phyloP scores from a whole-genome alignment of 2,113 vertebrate species.

The Gobius niger region DNA sequence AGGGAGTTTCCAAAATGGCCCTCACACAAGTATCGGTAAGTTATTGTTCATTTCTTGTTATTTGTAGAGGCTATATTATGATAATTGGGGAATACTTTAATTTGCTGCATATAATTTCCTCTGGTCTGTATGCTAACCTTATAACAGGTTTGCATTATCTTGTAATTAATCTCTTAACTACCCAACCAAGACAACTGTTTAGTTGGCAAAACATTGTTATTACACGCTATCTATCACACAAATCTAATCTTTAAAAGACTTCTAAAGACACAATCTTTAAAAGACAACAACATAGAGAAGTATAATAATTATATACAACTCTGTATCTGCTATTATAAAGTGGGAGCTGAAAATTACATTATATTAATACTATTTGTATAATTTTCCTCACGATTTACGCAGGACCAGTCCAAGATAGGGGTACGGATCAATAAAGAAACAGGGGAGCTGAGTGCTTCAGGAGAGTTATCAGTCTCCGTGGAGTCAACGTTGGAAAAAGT shows the following conservation, averaged over 20 bases:
- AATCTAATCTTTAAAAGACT: too few species aligned
- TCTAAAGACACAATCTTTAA: too few species aligned
- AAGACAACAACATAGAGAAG: too few species aligned
- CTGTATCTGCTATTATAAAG: constrained; percentile 1
- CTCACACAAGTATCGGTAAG: constrained; percentile 63
- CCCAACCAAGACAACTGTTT: too few species aligned
- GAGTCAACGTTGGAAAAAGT: constrained; percentile 48
- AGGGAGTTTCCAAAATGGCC: constrained; percentile 58
- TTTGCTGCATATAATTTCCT: neutral
- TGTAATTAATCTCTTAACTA: too few species aligned
- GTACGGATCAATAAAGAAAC: constrained; percentile 75
- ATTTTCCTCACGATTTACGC: neutral
- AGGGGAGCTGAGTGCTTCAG: constrained; percentile 72
- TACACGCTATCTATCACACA: too few species aligned
- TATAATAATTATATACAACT: neutral
- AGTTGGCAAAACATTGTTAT: too few species aligned
- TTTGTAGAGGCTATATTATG: neutral
- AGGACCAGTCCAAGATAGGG: constrained; percentile 51
- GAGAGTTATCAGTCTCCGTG: constrained; percentile 59
- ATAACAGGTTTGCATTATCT: too few species aligned
- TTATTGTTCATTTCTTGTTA: neutral
- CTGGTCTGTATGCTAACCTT: too few species aligned
- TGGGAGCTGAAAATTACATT: neutral
- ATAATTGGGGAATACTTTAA: neutral
- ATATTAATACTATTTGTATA: constrained; percentile 2